Evolutionary conservation across 2,113 vertebrate genomes (phyloP), one percentile per base, ranked within the genome.

Genomic region (Erinaceus europaeus): DNA sequence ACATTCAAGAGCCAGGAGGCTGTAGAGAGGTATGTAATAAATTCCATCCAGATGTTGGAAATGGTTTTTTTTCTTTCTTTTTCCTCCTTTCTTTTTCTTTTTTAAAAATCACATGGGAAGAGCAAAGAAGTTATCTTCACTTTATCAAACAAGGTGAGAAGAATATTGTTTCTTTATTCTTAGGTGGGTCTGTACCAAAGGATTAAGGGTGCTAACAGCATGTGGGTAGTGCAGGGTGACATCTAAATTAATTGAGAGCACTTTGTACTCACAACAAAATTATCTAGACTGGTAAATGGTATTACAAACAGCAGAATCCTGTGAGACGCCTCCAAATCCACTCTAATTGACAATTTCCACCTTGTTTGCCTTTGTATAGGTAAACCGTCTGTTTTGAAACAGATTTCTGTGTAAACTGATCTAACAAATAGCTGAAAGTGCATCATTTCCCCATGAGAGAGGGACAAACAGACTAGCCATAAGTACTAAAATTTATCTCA

Each of bases 41-140:
- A 91, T 93, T 85, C 68, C 59, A 90, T 91, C 77, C 84, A 92
- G 88, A 90, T 94, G 80, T 86, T 83, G 36, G 14, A 17, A 80
- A 53, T 80, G 44, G 6, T 32, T 82, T 76, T 11, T 84, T 82
- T 7, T 71, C 20, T 23, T 18, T 62, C 23, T 46, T 67, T 14
- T 12, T 40, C 14, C 9, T 15, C 18, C 2, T 36, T 9, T 18
- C 40, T n/a, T 10, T 38, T 15, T 34, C 27, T 40, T 34, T 29
- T 20, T 25, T 15, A 48, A 36, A 80, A 40, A 69, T n/a, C n/a
- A n/a, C n/a, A n/a, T n/a, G n/a, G n/a, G 81, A 82, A 84, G 71
- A 85, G 65, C 14, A 40, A 90, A 82, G 38, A 90, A 86, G 65
- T 89, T 71, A 38, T 93, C 93, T 91, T 83, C 79, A 86, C 42